A percentile compares a stretch with the other conserved stretches of the same genome.
Conservation (phyloP, 2,888 invertebrate species). For the Coleophora flavipennella region DNA sequence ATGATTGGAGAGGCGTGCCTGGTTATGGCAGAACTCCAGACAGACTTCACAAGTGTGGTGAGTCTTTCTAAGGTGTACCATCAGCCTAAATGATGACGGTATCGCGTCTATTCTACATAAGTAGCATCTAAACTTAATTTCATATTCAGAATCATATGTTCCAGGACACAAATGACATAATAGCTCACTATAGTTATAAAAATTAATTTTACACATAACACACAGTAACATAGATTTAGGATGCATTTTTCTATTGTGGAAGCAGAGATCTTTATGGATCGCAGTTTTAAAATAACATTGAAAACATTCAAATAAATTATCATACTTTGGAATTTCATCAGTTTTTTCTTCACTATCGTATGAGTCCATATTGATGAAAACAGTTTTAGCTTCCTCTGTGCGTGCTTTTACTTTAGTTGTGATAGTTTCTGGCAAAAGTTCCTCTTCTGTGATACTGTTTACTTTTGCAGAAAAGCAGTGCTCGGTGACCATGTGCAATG, state of each 20-base stretch:
- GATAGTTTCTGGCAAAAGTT: conserved; percentile 80
- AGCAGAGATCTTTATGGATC: conserved; percentile 87
- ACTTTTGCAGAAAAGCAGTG: conserved; percentile 87
- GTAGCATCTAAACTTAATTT: conserved; percentile 85
- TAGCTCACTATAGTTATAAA: conserved; percentile 90
- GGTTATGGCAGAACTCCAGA: conserved; percentile 84
- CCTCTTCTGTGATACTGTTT: conserved; percentile 83
- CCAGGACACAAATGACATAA: conserved; percentile 91
- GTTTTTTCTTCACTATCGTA: conserved; percentile 76
- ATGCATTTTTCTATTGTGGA: conserved; percentile 90
- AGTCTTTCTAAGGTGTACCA: conserved; percentile 88
- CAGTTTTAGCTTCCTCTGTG: conserved; percentile 73
- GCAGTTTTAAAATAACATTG: conserved; percentile 85
- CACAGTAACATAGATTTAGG: conserved; percentile 86
- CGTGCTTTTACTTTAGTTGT: conserved; percentile 76
- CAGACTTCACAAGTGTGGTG: conserved; percentile 92
- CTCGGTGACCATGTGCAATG: conserved; percentile 83
- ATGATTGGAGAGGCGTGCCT: conserved; percentile 86
- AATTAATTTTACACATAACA: conserved; percentile 90
- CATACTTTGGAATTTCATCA: conserved; percentile 67
- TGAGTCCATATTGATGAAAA: conserved; percentile 81
- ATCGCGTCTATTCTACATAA: conserved; percentile 83
- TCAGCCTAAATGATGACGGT: conserved; percentile 89
- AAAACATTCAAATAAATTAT: conserved; percentile 87
- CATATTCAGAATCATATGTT: conserved; percentile 75